These are phyloP conservation scores for Prosopocoilus inquinatus DNA, from an alignment of 2,888 invertebrate genomes.

Conservation along the genomic window DNA sequence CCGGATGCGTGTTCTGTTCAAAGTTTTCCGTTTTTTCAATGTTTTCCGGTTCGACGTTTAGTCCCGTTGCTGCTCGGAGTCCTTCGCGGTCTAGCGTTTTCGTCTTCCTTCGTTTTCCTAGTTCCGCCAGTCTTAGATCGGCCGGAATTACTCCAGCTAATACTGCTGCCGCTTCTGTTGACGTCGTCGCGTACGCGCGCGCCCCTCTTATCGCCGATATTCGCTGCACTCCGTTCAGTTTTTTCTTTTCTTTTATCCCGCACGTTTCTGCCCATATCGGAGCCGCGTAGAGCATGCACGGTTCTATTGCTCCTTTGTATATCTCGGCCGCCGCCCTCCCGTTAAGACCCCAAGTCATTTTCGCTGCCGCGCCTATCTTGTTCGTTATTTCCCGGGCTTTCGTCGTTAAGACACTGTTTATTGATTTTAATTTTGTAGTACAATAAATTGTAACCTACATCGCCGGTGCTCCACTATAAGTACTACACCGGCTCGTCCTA, in stretches of 20 bases:
- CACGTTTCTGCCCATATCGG: conserved; percentile 9
- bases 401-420: too few species aligned
- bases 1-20: too few species aligned
- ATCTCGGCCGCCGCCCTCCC: conserved; percentile 3
- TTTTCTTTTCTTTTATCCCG: neutral
- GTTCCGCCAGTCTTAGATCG: too few species aligned
- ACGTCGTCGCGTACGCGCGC: conserved; percentile 9
- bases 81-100: too few species aligned
- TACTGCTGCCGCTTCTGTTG: neutral
- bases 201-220: conserved; percentile 5
- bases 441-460: too few species aligned
- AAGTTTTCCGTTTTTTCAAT: too few species aligned
- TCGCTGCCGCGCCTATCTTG: conserved; percentile 9
- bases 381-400: conserved; percentile 4
- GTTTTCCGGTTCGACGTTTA: too few species aligned
- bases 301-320: conserved; percentile 16
- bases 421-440: too few species aligned
- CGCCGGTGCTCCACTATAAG: too few species aligned
- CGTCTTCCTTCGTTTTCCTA: too few species aligned
- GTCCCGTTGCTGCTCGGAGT: too few species aligned
- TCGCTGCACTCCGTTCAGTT: neutral
- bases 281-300: conserved; percentile 10
- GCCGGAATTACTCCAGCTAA: neutral
- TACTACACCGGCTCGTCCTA: too few species aligned
- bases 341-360: conserved; percentile 9